Evolutionary conservation across 2,113 vertebrate genomes (phyloP), one percentile per base, ranked within the genome.

Genomic region (Setophaga coronata): DNA sequence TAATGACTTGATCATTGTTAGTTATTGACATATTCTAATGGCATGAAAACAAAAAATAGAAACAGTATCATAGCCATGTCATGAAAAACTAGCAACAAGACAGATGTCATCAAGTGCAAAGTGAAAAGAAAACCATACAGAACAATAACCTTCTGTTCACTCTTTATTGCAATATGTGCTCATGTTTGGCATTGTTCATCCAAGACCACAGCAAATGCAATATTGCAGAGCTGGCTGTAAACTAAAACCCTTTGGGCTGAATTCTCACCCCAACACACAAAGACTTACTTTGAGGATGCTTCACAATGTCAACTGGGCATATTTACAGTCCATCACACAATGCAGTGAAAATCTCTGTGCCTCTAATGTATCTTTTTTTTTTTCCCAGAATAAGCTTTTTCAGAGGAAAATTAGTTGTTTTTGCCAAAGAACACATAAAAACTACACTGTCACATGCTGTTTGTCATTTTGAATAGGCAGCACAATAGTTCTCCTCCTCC

Each of bases 361-460:
- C 48, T 50, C 61, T 62, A 80, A 74, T 19, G 29, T 24, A 84
- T n/a, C 72, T 78, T 47, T 56, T 94, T 90, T 83, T 36, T 90
- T 86, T 76, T 42, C 42, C 66, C 53, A 87, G 74, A 94, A 94
- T 50, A 79, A 94, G 70, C 64, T 70, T 93, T 89, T 93, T 38
- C 72, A 64, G 69, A 74, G 14, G 45, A 67, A 87, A 97, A 89
- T 60, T 8, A 84, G 51, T 45, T 87, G 76, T 25, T 87, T 72
- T 90, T 89, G 82, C 60, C 69, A 87, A 87, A 88, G 56, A 93
- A 64, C n/a, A 47, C 64, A 70, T 19, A 50, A 90, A 86, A 95
- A 43, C 34, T 60, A 73, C 56, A 18, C 28, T 0, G 3, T 70
- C 78, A 53, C 18, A 20, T 0, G 6, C 57, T 48, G 25, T 43